Conservation (phyloP, 1,140 invertebrate species). For the Asobara japonica region DNA sequence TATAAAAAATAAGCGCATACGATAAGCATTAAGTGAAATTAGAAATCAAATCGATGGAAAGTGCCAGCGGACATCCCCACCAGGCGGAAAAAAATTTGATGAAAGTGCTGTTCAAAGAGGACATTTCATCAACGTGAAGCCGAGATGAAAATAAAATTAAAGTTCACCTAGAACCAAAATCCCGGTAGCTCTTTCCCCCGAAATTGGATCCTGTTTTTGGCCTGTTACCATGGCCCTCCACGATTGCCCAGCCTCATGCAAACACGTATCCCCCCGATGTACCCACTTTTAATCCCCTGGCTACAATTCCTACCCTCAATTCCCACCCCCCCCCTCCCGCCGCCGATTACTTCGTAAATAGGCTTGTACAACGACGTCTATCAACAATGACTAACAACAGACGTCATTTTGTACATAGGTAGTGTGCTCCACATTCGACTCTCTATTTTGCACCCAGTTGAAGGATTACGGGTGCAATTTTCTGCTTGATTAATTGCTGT, state of each 20-base stretch:
- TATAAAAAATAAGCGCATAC: too few relatives aligned
- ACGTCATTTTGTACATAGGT: conserved; percentile 2
- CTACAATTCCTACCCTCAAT: neutral
- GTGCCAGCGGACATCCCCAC: too few relatives aligned
- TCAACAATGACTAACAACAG: neutral
- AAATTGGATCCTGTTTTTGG: neutral
- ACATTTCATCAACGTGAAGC: too few relatives aligned
- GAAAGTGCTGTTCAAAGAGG: too few relatives aligned
- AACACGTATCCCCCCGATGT: neutral
- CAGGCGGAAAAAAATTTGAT: too few relatives aligned
- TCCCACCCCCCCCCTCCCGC: too few relatives aligned
- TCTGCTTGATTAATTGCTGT: conserved; percentile 27
- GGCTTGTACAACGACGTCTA: conserved; percentile 12
- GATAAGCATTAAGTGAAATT: too few relatives aligned
- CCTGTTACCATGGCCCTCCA: neutral
- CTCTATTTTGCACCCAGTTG: neutral
- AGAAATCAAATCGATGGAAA: too few relatives aligned
- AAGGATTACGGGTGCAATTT: conserved; percentile 19
- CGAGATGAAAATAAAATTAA: neutral
- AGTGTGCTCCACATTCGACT: neutral
- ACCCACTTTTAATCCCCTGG: neutral
- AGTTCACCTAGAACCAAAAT: neutral
- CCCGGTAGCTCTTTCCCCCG: neutral
- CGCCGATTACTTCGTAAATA: conserved; percentile 29
- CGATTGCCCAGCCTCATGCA: neutral